Evolutionary conservation across 2,797 vertebrate species (phyloP), one percentile per base, ranked within the genome.

Genomic region (Muraenolepis orangiensis): DNA sequence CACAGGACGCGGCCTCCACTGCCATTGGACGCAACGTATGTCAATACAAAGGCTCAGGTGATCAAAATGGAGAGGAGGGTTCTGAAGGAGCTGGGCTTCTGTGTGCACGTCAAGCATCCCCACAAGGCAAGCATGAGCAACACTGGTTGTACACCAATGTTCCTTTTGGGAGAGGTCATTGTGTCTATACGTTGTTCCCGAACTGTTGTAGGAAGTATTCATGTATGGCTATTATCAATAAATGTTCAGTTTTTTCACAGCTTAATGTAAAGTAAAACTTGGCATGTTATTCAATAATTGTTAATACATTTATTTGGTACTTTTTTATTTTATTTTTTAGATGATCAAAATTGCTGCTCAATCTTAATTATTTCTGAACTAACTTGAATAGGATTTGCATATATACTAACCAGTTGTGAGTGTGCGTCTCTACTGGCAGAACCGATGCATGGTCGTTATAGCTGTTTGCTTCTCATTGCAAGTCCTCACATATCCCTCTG

Each of bases 81-180:
- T 40, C 89, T 96, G 74, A 96, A 96, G 80, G 95, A 96, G 84
- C 80, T 96, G 78, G 95, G 95, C 75, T 96, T 96, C 83, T 96
- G 95, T 29, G 95, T 96, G 20, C 95, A 96, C 0, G 94, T 96
- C 79, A 96, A 96, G 84, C 95, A 96, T 72, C 95, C 95, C 73
- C 95, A 96, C 72, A 96, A 96, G 95, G 95, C 95, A 66, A 80
- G 78, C 29, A 29, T n/a, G 11, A 51, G 34, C 66, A 67, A 20
- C 40, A 4, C 6, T 70, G 46, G 7, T 70, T 3, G n/a, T 26
- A 23, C 67, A 20, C 29, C 64, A 23, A 16, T 10, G 29, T 28
- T 29, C 13, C 5, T 13, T 30, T 28, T 14, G 12, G 1, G 16
- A 18, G 51, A 13, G 14, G 16, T 18, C 16, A 13, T 30, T 67